Evolutionary conservation across 2,888 invertebrate genomes (phyloP).

Genomic region (Steinernema hermaphroditum): DNA sequence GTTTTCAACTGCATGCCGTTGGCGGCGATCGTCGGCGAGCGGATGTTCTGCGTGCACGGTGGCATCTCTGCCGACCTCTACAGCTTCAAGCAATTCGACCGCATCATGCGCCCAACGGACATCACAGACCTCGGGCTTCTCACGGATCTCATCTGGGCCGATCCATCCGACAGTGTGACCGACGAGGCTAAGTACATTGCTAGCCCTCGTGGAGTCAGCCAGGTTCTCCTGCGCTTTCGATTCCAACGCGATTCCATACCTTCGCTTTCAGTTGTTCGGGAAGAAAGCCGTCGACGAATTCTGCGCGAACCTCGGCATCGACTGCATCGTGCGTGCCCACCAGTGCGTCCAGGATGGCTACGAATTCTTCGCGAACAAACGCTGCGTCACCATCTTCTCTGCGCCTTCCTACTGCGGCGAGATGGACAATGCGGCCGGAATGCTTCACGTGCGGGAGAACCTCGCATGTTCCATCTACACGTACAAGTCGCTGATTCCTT

Average conservation of each 20-base stretch:
- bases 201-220: slow-evolving; percentile 36
- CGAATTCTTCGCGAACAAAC: slow-evolving; percentile 21
- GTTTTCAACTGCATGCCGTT: slow-evolving; percentile 71
- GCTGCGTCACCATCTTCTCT: too few species aligned
- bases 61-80: slow-evolving; percentile 71
- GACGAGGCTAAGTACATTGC: slow-evolving; percentile 34
- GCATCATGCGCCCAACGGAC: slow-evolving; percentile 43
- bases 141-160: slow-evolving; percentile 46
- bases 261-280: slow-evolving; percentile 36
- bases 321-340: slow-evolving; percentile 33
- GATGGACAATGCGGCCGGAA: too few species aligned
- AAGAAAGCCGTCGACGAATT: slow-evolving; percentile 35
- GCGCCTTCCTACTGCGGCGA: too few species aligned
- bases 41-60: slow-evolving; percentile 72
- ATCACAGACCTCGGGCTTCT: slow-evolving; percentile 44
- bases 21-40: slow-evolving; percentile 68
- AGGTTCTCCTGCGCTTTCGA: neutral
- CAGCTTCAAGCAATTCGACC: slow-evolving; percentile 69
- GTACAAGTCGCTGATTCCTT: too few species aligned
- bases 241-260: neutral
- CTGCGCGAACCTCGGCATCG: slow-evolving; percentile 37
- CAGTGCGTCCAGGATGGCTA: slow-evolving; percentile 26
- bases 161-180: slow-evolving; percentile 35
- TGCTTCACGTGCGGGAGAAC: too few species aligned
- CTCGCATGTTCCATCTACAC: too few species aligned